A percentile compares a stretch with the other conserved stretches of the same genome.
phyloP scores from a whole-genome alignment of 1,140 invertebrate genomes.

The Lerema accius region DNA sequence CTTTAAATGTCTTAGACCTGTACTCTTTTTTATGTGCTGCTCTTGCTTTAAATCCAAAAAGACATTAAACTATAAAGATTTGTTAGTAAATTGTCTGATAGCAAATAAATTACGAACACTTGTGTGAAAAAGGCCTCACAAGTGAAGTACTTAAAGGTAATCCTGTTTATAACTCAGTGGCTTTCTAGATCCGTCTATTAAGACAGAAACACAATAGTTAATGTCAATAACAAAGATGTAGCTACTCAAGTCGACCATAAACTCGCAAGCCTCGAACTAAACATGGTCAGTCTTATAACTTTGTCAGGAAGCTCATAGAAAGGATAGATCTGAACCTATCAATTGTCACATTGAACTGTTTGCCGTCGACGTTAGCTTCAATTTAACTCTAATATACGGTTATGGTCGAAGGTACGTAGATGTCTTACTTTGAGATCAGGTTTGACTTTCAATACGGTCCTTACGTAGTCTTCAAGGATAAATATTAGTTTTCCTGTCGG shows the following conservation, averaged over 20 bases:
- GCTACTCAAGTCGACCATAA: too few relatives aligned
- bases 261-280: conserved; percentile 5
- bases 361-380: conserved; percentile 24
- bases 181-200: not conserved
- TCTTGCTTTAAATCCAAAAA: too few relatives aligned
- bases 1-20: too few relatives aligned
- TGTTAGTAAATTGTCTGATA: too few relatives aligned
- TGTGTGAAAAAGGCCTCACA: too few relatives aligned
- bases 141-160: too few relatives aligned
- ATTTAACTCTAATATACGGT: conserved; percentile 28
- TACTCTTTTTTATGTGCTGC: too few relatives aligned
- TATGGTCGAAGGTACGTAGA: too few relatives aligned
- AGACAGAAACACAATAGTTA: conserved; percentile 13
- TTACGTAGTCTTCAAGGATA: conserved; percentile 26
- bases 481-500: conserved; percentile 32
- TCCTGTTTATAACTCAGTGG: too few relatives aligned
- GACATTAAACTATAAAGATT: too few relatives aligned
- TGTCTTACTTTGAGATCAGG: conserved; percentile 28
- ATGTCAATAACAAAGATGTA: conserved; percentile 15
- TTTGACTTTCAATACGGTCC: conserved; percentile 28
- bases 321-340: conserved; percentile 14
- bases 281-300: conserved; percentile 9
- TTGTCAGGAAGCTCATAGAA: conserved; percentile 17
- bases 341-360: conserved; percentile 28
- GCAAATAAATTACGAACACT: too few relatives aligned